Evolutionary conservation across 2,113 vertebrate genomes (phyloP), one percentile per base, ranked within the genome.

Genomic region (Solenodon paradoxus): DNA sequence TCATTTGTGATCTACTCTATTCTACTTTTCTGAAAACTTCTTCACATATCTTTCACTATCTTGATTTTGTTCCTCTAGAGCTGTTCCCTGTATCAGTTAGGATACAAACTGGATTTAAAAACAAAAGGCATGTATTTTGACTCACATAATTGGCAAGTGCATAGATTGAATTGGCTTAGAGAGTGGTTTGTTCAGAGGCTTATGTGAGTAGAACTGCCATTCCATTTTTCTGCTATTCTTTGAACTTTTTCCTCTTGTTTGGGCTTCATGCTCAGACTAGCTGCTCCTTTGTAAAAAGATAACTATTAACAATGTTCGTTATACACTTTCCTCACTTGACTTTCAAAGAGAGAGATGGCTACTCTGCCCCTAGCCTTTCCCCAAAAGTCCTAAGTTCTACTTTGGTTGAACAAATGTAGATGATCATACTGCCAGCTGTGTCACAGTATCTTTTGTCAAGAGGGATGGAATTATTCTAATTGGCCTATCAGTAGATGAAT

Each of bases 241-340:
- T 97, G 55, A 95, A 11, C 55, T 69, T 72, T 90, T 87, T 45
- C 53, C 74, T 93, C 13, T 63, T 91, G 4, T 85, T 92, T 81
- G 49, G 45, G 42, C 57, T 66, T 80, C 61, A 11, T 68, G 57
- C 51, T 90, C 45, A 83, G 2, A 69, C 71, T 90, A 42, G 28
- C 80, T 84, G 68, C 49, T 38, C 19, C 47, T 35, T 90, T 78
- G 26, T 78, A 85, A 95, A 69, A 57, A 38, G 80, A 51, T 59
- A 20, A 16, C 15, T 82, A 4, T 63, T 26, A 51, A 8, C 57
- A 87, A 5, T 71, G 81, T 42, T 83, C 42, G n/a, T 81, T 61
- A 28, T 24, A 72, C 26, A 17, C 55, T 35, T 42, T 45, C 47
- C 94, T 90, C 16, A 11, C 79, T 92, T 61, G n/a, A 92, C 63